Evolutionary conservation across 1,140 invertebrate genomes (phyloP).

Genomic region (Phocides pigmalion): DNA sequence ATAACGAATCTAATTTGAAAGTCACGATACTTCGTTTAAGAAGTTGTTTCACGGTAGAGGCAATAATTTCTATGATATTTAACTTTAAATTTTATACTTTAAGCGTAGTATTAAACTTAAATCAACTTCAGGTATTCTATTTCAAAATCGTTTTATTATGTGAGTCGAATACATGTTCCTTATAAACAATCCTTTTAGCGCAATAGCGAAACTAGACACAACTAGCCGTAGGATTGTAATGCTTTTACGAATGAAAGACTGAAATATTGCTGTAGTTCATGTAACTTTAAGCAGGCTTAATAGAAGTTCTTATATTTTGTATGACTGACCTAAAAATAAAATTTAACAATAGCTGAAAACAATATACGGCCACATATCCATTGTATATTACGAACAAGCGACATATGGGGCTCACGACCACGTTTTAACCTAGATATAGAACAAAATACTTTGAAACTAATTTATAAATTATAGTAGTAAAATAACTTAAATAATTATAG

Average conservation of each 20-base stretch:
- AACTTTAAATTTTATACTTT: too few species aligned
- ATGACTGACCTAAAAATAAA: too few species aligned
- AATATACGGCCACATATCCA: too few species aligned
- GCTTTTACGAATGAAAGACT: conserved; percentile 20
- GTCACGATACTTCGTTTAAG: conserved; percentile 7
- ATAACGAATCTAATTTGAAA: conserved; percentile 3
- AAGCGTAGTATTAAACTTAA: conserved; percentile 6
- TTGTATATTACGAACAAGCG: too few species aligned
- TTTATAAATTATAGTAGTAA: too few species aligned
- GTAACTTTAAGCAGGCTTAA: background rate
- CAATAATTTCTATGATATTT: conserved; percentile 1
- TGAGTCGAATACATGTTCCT: conserved; percentile 4
- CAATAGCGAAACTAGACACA: conserved; percentile 16
- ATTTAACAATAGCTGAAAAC: too few species aligned
- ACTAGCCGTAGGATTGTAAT: conserved; percentile 13
- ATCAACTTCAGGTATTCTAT: conserved; percentile 2
- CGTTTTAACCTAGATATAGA: too few species aligned
- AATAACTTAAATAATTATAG: too few species aligned
- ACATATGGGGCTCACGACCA: too few species aligned
- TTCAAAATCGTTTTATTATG: conserved; percentile 17
- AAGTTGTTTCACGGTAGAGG: background rate
- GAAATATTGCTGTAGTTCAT: conserved; percentile 19
- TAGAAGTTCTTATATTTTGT: background rate
- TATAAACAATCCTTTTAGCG: conserved; percentile 22
- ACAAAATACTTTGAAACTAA: too few species aligned